Base-by-base conservation (phyloP, 2,797 vertebrate species). In the Epinephelus malabaricus region DNA sequence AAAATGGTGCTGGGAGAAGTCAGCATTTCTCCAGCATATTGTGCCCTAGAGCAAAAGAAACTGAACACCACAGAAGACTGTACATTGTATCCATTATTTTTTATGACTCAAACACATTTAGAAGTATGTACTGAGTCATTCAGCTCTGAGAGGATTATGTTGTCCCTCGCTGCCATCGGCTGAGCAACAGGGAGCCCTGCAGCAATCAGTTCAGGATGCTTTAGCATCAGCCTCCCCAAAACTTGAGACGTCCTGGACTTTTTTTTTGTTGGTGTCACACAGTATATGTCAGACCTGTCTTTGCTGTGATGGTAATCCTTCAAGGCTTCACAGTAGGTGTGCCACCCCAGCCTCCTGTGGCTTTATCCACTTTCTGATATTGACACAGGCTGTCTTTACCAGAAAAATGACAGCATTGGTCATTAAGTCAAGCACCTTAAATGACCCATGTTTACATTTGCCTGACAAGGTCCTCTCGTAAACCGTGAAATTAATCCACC, bases 31-130 rank as follows among this genome's bases (percentile, higher is more conserved):
- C 74, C 47, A n/a, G 51, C 82, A 86, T 85, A 91, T 89, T 83
- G 81, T 79, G 81, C 85, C 87, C 88, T 43, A 3, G 67, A 92
- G 91, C 87, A 12, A 89, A 78, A 83, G 83, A 83, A 87, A 77
- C 19, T n/a, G 66, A 89, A 74, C 79, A 50, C 76, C 84, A 71
- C 59, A 56, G 66, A 89, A 76, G 82, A 82, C 66, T 60, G 81
- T 85, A 78, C 77, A 82, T 80, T 73, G 63, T 79, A 85, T 85
- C 87, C 83, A 87, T 92, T 89, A 85, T 91, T 85, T 89, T 88
- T 92, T 88, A 86, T 91, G 88, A 89, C 69, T 81, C 77, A 81
- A 91, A 91, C 77, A 63, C 86, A 88, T 91, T 91, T 81, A 73
- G 81, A 87, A 78, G 81, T 83, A 86, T 81, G 83, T 69, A 88